Evolutionary conservation across 2,888 invertebrate genomes (phyloP).

Genomic region (Melieria picta): DNA sequence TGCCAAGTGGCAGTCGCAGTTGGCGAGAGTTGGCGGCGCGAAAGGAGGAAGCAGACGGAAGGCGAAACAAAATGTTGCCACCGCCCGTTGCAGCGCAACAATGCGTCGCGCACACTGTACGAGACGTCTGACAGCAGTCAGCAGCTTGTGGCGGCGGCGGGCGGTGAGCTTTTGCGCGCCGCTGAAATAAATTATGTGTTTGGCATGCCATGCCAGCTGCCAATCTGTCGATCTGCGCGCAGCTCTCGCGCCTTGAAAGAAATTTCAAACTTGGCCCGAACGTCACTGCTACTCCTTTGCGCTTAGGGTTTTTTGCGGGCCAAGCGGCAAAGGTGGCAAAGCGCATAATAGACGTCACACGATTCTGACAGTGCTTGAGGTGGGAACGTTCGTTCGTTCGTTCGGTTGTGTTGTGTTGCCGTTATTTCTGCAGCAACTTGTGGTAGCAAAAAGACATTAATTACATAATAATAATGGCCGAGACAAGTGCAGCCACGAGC

Average conservation of each 20-base stretch:
- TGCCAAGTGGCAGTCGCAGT: constrained; percentile 29
- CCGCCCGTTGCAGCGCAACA: too few relatives aligned
- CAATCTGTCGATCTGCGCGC: not conserved
- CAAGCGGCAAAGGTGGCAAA: too few relatives aligned
- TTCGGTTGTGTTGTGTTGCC: not conserved
- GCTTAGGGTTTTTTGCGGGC: too few relatives aligned
- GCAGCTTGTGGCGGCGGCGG: too few relatives aligned
- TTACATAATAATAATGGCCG: constrained; percentile 12
- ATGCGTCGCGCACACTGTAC: too few relatives aligned
- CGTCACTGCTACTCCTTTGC: too few relatives aligned
- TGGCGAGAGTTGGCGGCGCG: constrained; percentile 10
- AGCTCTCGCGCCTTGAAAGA: too few relatives aligned
- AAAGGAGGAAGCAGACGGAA: not conserved
- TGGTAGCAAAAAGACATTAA: constrained; percentile 25
- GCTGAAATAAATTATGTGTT: constrained; percentile 25
- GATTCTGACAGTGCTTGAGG: not conserved
- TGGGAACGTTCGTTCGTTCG: too few relatives aligned
- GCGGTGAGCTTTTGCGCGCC: not conserved
- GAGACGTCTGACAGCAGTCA: too few relatives aligned
- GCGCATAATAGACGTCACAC: constrained; percentile 10
- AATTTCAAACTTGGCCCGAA: too few relatives aligned
- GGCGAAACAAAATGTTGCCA: constrained; percentile 7
- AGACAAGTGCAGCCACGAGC: too few relatives aligned
- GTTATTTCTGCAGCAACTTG: constrained; percentile 8
- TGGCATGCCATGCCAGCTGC: constrained; percentile 14